Evolutionary conservation across 1,140 invertebrate species (phyloP), one percentile per base, ranked within the genome.

Genomic region (Potamilus streckersoni): DNA sequence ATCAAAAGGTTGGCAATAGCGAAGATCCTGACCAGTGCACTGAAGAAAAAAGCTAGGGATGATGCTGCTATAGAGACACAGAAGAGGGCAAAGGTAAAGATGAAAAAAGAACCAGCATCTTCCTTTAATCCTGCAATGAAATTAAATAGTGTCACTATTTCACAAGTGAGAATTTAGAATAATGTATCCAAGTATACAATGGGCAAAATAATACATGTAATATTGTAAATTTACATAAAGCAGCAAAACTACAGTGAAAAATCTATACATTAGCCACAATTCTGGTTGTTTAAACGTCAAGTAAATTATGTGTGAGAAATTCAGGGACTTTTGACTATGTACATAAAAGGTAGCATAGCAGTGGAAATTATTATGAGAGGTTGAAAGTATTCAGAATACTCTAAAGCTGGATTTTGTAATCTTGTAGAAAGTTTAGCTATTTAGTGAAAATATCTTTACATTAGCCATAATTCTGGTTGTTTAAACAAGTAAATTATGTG

Each of bases 1-100:
- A 87, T 84, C 55, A 87, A 80, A 2, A 89, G 73, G 67, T 88
- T 89, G 38, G 87, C 89, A 27, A 90, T 78, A 66, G 88, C 84
- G 76, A 85, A 82, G 38, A 87, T 85, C 19, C 73, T 73, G 5
- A 88, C 85, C 16, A 79, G 79, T 6, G 89, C 85, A 77, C 88
- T 89, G 79, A 89, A 81, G 71, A 82, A 79, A 76, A 90, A 88
- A 6, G 87, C 85, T 1, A 89, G 63, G 23, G 83, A 78, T 15
- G 86, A 85, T 17, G 87, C 89, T 27, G 87, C 66, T 62, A 89
- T 20, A 1, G 87, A 83, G 8, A 86, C 86, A 17, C 85, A 31
- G 61, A 88, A 83, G 38, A 89, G 71, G 16, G 75, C 82, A 58
- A 90, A 74, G 17, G 82, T 20, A 76, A 85, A 90, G 71, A 89